Evolutionary conservation across 2,113 vertebrate species (phyloP).

Genomic region (Conger conger): DNA sequence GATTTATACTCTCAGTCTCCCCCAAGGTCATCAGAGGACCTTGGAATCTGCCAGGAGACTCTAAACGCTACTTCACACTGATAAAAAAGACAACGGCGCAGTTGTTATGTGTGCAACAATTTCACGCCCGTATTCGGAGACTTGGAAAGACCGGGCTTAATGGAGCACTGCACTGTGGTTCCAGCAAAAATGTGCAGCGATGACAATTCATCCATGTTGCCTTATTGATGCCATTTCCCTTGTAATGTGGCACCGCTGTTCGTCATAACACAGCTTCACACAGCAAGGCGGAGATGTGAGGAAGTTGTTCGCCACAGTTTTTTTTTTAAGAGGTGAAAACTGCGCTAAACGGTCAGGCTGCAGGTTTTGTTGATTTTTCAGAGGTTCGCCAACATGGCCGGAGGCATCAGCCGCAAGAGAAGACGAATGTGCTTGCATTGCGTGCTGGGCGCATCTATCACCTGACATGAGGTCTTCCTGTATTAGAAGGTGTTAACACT

Average conservation of each 20-base stretch:
- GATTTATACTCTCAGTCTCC: not conserved
- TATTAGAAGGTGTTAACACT: not conserved
- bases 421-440: not conserved
- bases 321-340: not conserved
- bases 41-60: slow-evolving; percentile 6
- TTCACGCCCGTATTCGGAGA: slow-evolving; percentile 5
- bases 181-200: not conserved
- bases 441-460: not conserved
- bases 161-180: not conserved
- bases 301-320: not conserved
- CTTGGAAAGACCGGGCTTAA: not conserved
- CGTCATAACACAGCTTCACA: not conserved
- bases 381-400: not conserved
- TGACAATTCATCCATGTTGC: slow-evolving; percentile 2
- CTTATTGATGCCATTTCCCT: not conserved
- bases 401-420: not conserved
- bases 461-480: not conserved
- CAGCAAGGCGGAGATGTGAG: not conserved
- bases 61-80: slow-evolving; percentile 14
- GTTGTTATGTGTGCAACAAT: slow-evolving; percentile 10
- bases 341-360: not conserved
- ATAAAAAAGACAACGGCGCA: slow-evolving; percentile 8
- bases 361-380: not conserved
- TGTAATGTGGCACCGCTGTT: not conserved
- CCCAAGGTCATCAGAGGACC: slow-evolving; percentile 2